Evolutionary conservation across 35 echinoderm and acorn worm species (phyloP).

Genomic region (Acanthaster planci): DNA sequence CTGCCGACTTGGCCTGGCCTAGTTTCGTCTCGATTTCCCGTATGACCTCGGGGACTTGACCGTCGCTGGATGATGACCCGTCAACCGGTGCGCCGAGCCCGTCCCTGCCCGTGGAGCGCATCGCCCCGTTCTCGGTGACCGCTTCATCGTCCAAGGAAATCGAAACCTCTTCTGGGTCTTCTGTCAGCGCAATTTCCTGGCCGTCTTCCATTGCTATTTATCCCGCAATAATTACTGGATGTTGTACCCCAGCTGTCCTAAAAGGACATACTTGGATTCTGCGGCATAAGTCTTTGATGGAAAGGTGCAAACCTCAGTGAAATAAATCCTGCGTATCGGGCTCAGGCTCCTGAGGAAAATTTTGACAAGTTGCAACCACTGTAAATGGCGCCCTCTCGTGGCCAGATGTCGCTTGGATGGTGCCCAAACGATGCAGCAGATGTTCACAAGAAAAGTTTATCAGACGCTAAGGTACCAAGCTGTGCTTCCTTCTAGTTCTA

Average conservation of each 20-base stretch:
- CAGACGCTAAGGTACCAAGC: not conserved
- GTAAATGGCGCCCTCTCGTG: constrained; percentile 17
- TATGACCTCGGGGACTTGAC: constrained; percentile 32
- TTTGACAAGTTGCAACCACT: not conserved
- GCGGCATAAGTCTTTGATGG: not conserved
- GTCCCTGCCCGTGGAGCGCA: not conserved
- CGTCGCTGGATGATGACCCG: constrained; percentile 5
- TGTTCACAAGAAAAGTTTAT: not conserved
- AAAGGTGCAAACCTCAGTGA: not conserved
- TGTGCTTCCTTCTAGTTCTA: not conserved
- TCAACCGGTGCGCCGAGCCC: not conserved
- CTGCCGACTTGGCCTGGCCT: not conserved
- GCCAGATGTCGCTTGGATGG: not conserved
- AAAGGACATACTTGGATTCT: not conserved
- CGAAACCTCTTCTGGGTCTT: constrained; percentile 31
- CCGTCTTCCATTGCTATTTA: constrained; percentile 30
- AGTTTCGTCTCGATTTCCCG: constrained; percentile 15
- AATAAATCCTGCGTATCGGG: not conserved
- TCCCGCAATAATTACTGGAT: not conserved
- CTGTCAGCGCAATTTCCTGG: constrained; percentile 35
- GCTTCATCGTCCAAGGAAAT: constrained; percentile 15
- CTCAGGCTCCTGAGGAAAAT: too few species aligned
- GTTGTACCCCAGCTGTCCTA: not conserved
- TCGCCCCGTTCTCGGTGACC: not conserved
- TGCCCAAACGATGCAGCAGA: not conserved